Evolutionary conservation across 2,888 invertebrate genomes (phyloP), one percentile per base, ranked within the genome.

Genomic region (Volucella bombylans): DNA sequence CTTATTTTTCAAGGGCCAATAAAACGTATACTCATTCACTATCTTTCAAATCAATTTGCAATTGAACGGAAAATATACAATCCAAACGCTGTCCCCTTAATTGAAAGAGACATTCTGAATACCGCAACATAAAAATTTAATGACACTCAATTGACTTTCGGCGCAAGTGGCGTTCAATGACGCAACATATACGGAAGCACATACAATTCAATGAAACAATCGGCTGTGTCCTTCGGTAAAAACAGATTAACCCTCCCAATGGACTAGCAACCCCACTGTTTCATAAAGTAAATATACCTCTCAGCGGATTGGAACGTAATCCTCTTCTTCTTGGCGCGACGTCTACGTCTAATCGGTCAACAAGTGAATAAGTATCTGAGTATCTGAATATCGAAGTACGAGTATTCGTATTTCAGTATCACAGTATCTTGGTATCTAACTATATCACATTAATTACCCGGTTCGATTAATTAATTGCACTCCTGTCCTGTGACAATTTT

Each of bases 91-190:
- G 6, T 31, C 10, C 64, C 8, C 15, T 74, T 83, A 67, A 83
- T 79, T 83, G 77, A 77, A 43, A 57, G 15, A 39, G 43, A 45
- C 49, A 43, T 38, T 55, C 8, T 9, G 18, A 45, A 72, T 67
- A 54, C 65, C 59, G 74, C 61, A 23, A 49, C 49, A 61, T 74
- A 78, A 69, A 73, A 41, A 71, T 74, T 83, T 83, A 83, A 79
- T 67, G 73, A 67, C 65, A 41, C 69, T 74, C 83, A 83, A 83
- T 83, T 83, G 74, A 55, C 57, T 31, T 31, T 31, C n/a, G 59
- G 12, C 49, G 57, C 55, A 50, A 73, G 41, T 23, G 39, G 45
- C 57, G 55, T 67, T 64, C 74, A 52, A 39, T 79, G 59, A 79
- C 61, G 73, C 55, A 82, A 78, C 31, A 74, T 1, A 9, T 31